Evolutionary conservation across 1,140 invertebrate genomes (phyloP), one percentile per base, ranked within the genome.

Genomic region (Drosophila pseudoananassae): DNA sequence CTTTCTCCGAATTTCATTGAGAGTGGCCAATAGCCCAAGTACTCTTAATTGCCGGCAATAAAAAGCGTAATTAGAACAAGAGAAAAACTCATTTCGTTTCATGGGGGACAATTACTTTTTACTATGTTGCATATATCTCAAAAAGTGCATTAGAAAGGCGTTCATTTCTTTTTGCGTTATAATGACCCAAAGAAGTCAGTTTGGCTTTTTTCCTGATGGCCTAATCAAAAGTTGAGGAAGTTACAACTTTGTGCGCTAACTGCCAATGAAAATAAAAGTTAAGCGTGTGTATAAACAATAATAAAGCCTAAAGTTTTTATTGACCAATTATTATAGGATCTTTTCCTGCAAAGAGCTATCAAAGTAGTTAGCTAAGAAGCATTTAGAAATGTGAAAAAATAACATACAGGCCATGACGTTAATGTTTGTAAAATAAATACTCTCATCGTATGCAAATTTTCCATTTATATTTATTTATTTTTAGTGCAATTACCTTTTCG

Each of bases 21-120:
- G 57, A 59, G 57, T 66, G 61, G 25, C 29, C 45, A 43, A 50
- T 56, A 50, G 50, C 38, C 47, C 52, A 52, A 77, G 51, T 55
- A 55, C 59, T 73, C 59, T 79, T 84, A 77, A 77, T 77, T 77
- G 64, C 69, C 20, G 56, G 51, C 47, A 50, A 69, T 69, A 60
- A 47, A 59, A 49, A 15, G 59, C 40, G 68, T 72, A 87, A 84
- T 87, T 81, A 78, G 81, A 87, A 87, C 74, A 40, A 49, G 43
- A 69, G 65, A 77, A 76, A 84, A 76, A 73, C 49, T 49, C 66
- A 77, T 77, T 69, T 69, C 20, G 51, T 75, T 66, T 61, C 5
- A 43, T 55, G 51, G 50, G 31, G 38, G 68, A 45, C 56, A 59
- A 68, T 76, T 49, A 80, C 53, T 61, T 50, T 56, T 56, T 52